phyloP scores from a whole-genome alignment of 2,888 invertebrate genomes.

The Volucella zonaria region DNA sequence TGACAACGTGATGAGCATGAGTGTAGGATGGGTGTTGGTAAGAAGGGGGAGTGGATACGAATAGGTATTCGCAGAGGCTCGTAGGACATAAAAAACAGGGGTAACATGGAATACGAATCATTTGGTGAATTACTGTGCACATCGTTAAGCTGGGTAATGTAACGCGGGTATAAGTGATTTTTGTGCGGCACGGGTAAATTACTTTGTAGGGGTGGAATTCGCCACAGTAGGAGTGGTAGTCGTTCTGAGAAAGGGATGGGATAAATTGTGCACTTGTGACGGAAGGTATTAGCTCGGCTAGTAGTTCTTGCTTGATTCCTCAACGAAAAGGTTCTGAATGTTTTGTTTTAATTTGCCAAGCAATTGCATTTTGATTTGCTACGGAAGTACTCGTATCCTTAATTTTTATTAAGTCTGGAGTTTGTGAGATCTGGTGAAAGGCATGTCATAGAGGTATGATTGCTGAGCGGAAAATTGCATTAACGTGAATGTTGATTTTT shows the following conservation, averaged over 20 bases:
- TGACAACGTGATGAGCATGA: slow-evolving; percentile 24
- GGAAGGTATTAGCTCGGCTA: too few relatives aligned
- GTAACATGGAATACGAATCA: slow-evolving; percentile 48
- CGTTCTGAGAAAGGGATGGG: background rate
- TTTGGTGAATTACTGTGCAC: slow-evolving; percentile 48
- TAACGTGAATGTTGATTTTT: too few relatives aligned
- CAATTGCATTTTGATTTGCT: too few relatives aligned
- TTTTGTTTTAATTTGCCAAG: too few relatives aligned
- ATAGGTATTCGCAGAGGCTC: background rate
- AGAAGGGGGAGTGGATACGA: background rate
- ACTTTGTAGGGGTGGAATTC: slow-evolving; percentile 6
- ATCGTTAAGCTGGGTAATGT: slow-evolving; percentile 42
- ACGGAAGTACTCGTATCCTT: too few relatives aligned
- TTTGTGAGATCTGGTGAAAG: too few relatives aligned
- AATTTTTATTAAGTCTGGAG: too few relatives aligned
- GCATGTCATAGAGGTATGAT: too few relatives aligned
- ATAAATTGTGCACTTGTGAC: too few relatives aligned
- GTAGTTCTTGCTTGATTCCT: too few relatives aligned
- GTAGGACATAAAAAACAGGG: slow-evolving; percentile 37
- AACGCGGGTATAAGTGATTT: slow-evolving; percentile 42
- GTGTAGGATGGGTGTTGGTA: background rate
- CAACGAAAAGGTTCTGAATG: too few relatives aligned
- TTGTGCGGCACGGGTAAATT: slow-evolving; percentile 12
- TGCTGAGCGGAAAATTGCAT: too few relatives aligned
- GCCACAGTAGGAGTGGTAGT: background rate